Conservation (phyloP, 2,888 invertebrate species). For the Troides aeacus region DNA sequence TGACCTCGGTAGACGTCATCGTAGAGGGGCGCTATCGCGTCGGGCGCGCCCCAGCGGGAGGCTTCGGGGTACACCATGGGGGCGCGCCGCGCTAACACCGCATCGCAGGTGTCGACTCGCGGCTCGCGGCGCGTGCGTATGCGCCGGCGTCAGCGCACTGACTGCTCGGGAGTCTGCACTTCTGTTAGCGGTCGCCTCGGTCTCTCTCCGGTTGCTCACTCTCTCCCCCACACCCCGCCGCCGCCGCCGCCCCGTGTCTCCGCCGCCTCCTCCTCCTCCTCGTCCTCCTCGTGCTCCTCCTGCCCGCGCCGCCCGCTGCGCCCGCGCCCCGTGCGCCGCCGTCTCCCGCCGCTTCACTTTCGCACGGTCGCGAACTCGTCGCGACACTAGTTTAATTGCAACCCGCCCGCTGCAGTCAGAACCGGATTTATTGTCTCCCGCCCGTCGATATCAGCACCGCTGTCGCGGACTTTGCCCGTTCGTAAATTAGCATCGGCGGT, state of each 20-base stretch:
- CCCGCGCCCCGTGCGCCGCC: conserved; percentile 34
- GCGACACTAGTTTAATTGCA: conserved; percentile 79
- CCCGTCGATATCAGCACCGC: conserved; percentile 62
- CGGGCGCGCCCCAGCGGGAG: conserved; percentile 81
- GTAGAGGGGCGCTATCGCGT: conserved; percentile 83
- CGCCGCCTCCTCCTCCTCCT: conserved; percentile 33
- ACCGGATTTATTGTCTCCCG: conserved; percentile 78
- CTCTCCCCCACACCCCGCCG: conserved; percentile 33
- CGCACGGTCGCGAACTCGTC: conserved; percentile 71
- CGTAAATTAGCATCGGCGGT: conserved; percentile 35
- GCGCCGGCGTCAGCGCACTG: conserved; percentile 71
- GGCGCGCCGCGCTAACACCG: conserved; percentile 65
- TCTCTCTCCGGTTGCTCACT: conserved; percentile 35
- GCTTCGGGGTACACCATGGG: conserved; percentile 81
- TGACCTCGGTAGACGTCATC: conserved; percentile 84
- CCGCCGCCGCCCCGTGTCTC: conserved; percentile 34
- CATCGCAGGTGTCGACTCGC: conserved; percentile 44
- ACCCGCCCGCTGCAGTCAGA: conserved; percentile 60
- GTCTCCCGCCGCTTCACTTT: conserved; percentile 67
- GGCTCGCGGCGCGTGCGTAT: conserved; percentile 53
- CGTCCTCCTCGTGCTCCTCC: conserved; percentile 33
- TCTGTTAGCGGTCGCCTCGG: conserved; percentile 28
- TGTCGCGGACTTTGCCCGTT: conserved; percentile 41
- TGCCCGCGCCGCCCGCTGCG: conserved; percentile 28
- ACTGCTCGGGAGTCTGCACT: conserved; percentile 44